Percentiles rank a stretch among this genome's conserved stretches.
Evolutionary conservation across 2,888 invertebrate genomes (phyloP).

Genomic region (Diadromus collaris): DNA sequence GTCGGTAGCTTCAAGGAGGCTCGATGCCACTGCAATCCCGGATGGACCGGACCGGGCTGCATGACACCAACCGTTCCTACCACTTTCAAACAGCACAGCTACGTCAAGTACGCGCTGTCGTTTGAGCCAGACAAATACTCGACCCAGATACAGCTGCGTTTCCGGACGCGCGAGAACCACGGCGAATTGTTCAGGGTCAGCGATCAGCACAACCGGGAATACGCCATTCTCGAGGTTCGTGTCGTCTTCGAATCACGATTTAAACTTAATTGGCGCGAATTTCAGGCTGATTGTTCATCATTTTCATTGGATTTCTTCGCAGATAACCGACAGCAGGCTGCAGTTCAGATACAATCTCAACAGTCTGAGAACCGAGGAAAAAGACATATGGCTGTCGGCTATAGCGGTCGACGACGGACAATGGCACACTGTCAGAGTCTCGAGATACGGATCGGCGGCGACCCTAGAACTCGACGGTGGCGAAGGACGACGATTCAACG

Average conservation of each 20-base stretch:
- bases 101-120: conserved; percentile 97
- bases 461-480: conserved; percentile 97
- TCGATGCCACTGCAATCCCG: conserved; percentile 96
- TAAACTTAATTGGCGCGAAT: neutral
- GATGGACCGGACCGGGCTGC: conserved; percentile 96
- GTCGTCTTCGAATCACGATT: neutral
- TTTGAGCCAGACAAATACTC: conserved; percentile 96
- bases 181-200: conserved; percentile 97
- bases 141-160: conserved; percentile 95
- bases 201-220: conserved; percentile 96
- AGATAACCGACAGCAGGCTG: conserved; percentile 94
- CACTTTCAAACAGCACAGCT: conserved; percentile 96
- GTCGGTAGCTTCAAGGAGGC: conserved; percentile 94
- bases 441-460: conserved; percentile 95
- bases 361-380: conserved; percentile 93
- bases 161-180: conserved; percentile 95
- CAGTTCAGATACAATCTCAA: conserved; percentile 97
- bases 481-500: conserved; percentile 96
- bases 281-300: neutral
- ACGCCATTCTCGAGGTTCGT: conserved; percentile 90
- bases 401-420: conserved; percentile 97
- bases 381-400: conserved; percentile 93
- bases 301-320: conserved; percentile 67
- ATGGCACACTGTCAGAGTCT: conserved; percentile 97
- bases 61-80: conserved; percentile 93